A percentile compares a stretch with the other conserved stretches of the same genome.
These are phyloP conservation scores for Peromyscus polionotus DNA, from an alignment of 2,113 vertebrate species.

Conservation along the genomic window DNA sequence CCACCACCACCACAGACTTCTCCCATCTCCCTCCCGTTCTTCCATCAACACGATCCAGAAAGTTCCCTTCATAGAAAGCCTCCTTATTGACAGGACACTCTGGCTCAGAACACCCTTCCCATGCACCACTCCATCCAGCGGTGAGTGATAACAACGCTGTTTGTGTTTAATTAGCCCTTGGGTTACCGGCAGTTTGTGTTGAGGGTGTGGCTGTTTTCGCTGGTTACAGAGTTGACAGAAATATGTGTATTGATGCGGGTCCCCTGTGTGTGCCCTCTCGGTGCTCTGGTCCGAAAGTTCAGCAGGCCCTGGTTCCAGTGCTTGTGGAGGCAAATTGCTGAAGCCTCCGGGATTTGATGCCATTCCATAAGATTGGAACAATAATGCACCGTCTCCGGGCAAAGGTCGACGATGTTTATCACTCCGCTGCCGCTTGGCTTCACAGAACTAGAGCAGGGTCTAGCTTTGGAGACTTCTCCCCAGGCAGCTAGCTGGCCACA, in stretches of 20 bases:
- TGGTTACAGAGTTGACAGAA: conserved; percentile 78
- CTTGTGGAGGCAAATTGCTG: background rate
- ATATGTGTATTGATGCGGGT: conserved; percentile 67
- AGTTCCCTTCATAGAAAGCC: conserved; percentile 60
- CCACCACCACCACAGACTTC: background rate
- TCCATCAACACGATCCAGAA: conserved; percentile 32
- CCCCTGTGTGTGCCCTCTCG: conserved; percentile 20
- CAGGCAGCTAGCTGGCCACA: conserved; percentile 42
- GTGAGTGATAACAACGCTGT: conserved; percentile 79
- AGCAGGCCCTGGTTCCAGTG: background rate
- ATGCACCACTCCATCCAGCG: conserved; percentile 39
- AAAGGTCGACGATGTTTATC: background rate
- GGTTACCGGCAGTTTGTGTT: conserved; percentile 74
- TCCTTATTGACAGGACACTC: conserved; percentile 53
- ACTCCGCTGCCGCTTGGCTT: background rate
- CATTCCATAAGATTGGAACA: background rate
- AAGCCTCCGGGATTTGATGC: background rate
- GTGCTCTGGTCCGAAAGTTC: conserved; percentile 29
- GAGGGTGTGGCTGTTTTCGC: conserved; percentile 73
- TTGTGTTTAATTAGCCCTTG: conserved; percentile 81
- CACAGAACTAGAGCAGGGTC: background rate
- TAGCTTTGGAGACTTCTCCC: background rate
- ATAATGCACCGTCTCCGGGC: background rate
- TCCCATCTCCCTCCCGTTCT: background rate
- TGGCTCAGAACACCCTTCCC: conserved; percentile 52